phyloP scores from a whole-genome alignment of 2,113 vertebrate genomes.

The Burhinus oedicnemus region DNA sequence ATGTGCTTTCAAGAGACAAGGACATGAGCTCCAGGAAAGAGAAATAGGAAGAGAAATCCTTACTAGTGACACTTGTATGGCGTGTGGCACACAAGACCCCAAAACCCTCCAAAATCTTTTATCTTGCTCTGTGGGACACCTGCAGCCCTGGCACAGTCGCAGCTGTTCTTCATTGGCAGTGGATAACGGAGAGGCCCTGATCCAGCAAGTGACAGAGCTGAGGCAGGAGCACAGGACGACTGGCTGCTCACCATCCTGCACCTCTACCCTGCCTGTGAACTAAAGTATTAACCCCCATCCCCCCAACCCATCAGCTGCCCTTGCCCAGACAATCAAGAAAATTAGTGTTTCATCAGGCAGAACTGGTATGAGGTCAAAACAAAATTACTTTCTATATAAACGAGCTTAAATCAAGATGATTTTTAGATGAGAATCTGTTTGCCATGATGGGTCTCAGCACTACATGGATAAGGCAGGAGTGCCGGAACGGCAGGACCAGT shows the following conservation, averaged over 20 bases:
- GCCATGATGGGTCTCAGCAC: neutral
- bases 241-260: neutral
- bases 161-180: neutral
- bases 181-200: neutral
- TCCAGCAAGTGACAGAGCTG: accelerated
- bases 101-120: no score
- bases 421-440: neutral
- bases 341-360: neutral
- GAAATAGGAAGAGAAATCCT: neutral
- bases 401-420: neutral
- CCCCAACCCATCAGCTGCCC: neutral
- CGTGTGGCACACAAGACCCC: neutral
- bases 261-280: neutral
- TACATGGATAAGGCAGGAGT: neutral
- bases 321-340: no score
- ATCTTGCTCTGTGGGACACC: no score
- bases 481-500: accelerated
- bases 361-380: neutral
- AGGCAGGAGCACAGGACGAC: neutral
- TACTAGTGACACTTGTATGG: neutral
- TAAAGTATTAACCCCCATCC: accelerated
- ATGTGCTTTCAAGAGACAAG: no score
- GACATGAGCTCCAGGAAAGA: neutral
- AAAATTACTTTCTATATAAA: neutral
- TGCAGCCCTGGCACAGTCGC: accelerated